Evolutionary conservation across 2,888 invertebrate genomes (phyloP), one percentile per base, ranked within the genome.

Genomic region (Ischnura elegans): DNA sequence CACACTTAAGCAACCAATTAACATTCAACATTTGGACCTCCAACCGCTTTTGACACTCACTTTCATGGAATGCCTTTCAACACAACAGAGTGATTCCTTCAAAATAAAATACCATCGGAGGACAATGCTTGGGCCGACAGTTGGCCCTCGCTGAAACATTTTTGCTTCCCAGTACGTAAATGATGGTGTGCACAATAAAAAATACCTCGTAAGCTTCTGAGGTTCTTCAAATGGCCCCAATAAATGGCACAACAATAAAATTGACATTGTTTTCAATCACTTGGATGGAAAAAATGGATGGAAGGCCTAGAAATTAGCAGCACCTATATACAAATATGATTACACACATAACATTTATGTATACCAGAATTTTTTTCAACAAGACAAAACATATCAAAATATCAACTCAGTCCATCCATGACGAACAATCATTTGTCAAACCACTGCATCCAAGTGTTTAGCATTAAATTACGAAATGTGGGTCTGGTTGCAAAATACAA

Each of bases 221-320:
- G 90, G 90, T 90, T 29, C 29, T 76, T 76, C 10, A 90, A 61
- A 90, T 90, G 90, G 90, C 90, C 90, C 61, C 90, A 61, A 42
- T 61, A 61, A 90, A 90, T 90, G 90, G 90, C 90, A 90, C 90
- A 90, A 90, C 43, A 90, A 90, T 90, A 90, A 90, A 90, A 90
- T 90, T 90, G 90, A 90, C 90, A 61, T 90, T 51, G 61, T 90
- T 90, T 76, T 76, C 36, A 90, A 90, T 55, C 90, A 90, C 90
- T 90, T 90, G 90, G 90, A 90, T 90, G 90, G 90, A 90, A 43
- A 76, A 61, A 90, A 90, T 90, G 90, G 90, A 90, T 90, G 90
- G 90, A 90, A 90, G 90, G 90, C 61, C 76, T 90, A 90, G 61
- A 90, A 90, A 90, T 90, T 4, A 76, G 76, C 36, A 76, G 76